Evolutionary conservation across 2,888 invertebrate species (phyloP), one percentile per base, ranked within the genome.

Genomic region (Allacma fusca): DNA sequence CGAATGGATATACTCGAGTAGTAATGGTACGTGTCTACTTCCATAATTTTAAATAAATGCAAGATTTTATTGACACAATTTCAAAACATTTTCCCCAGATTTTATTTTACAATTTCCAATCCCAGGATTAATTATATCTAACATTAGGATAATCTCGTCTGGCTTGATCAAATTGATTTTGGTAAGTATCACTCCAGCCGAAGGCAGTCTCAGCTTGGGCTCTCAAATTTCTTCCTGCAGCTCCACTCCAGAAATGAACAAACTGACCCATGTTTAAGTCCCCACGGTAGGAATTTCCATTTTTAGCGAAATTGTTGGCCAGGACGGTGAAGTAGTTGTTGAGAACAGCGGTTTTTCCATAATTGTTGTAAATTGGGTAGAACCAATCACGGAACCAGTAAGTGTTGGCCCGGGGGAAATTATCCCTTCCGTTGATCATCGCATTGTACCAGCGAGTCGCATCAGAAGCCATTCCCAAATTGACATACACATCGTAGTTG

Each of bases 351-450:
- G 23, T 75, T 23, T 26, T 34, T 0, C 79, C 79, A 59, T 78
- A 64, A 24, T 76, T 40, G 1, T 16, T 29, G 24, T 79, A 80
- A 59, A 80, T 76, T 0, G 80, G 80, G 34, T 74, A 78, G 64
- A 79, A 80, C 80, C 80, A 80, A 34, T 80, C 80, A 23, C 65
- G n/a, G 67, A 80, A 79, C 76, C 81, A 82, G 40, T 68, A 78
- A 0, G 81, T 81, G 24, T 80, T 68, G 43, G 26, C 4, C 16
- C 73, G 23, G 0, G 82, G 82, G 68, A 76, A 80, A 28, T 79
- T 71, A 23, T 80, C 76, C 19, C 71, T 29, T 13, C 69, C 70
- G 2, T 68, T 62, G 1, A 73, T 75, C 59, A 77, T 64, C n/a
- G 77, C 4, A 1, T 34, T 40, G 59, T 68, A 78, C 81, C 79